These are phyloP conservation scores for Unio delphinus DNA, from an alignment of 2,888 invertebrate genomes.

Conservation along the genomic window DNA sequence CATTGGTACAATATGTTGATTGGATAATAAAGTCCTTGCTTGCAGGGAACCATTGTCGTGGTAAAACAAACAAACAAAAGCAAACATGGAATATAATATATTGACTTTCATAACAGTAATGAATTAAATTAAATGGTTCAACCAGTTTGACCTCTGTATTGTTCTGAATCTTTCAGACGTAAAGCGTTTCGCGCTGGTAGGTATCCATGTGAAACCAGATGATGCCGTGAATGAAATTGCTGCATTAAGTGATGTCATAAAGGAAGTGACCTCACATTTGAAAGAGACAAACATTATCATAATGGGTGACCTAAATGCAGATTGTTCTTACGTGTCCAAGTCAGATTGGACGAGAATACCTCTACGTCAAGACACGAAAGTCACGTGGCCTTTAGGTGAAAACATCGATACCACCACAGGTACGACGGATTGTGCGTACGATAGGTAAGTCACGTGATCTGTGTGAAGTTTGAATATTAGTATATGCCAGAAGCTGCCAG, in stretches of 20 bases:
- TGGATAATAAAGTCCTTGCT: too few relatives aligned
- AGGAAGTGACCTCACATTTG: slow-evolving; percentile 26
- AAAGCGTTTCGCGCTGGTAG: slow-evolving; percentile 42
- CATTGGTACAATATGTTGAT: too few relatives aligned
- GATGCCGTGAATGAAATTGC: slow-evolving; percentile 50
- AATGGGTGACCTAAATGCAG: slow-evolving; percentile 63
- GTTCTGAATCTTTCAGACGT: slow-evolving; percentile 14
- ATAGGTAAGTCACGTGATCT: slow-evolving; percentile 36
- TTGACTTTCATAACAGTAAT: too few relatives aligned
- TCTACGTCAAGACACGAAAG: slow-evolving; percentile 35
- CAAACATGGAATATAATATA: too few relatives aligned
- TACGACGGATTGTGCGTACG: slow-evolving; percentile 56
- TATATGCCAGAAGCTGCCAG: too few relatives aligned
- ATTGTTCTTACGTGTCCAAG: slow-evolving; percentile 51
- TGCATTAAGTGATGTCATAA: slow-evolving; percentile 40
- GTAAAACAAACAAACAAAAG: too few relatives aligned
- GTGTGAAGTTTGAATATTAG: too few relatives aligned
- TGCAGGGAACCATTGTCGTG: too few relatives aligned
- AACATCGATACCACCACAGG: slow-evolving; percentile 55
- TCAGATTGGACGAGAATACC: slow-evolving; percentile 40
- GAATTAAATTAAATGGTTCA: too few relatives aligned
- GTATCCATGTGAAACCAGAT: slow-evolving; percentile 50
- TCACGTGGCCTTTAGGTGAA: slow-evolving; percentile 55
- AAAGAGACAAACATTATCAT: slow-evolving; percentile 42
- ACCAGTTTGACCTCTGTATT: too few relatives aligned